Evolutionary conservation across 2,113 vertebrate genomes (phyloP).

Genomic region (Zosterops hypoxanthus): DNA sequence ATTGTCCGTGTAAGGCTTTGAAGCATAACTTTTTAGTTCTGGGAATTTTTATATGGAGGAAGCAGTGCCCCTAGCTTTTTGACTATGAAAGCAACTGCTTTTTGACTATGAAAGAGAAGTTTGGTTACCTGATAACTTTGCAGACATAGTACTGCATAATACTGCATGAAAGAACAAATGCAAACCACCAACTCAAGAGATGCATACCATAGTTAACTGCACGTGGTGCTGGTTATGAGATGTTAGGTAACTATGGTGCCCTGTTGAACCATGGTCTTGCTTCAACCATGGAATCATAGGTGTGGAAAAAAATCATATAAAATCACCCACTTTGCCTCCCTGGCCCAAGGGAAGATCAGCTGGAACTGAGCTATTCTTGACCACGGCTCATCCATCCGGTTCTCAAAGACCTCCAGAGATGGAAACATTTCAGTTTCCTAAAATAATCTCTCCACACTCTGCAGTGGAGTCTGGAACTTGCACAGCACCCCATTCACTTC

Average conservation of each 20-base stretch:
- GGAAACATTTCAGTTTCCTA: neutral
- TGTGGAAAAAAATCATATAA: neutral
- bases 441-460: neutral
- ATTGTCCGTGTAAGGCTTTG: neutral
- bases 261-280: neutral
- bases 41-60: neutral
- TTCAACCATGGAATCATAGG: neutral
- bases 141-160: neutral
- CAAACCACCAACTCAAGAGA: neutral
- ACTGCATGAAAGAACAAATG: neutral
- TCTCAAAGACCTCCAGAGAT: neutral
- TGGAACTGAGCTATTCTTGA: conserved; percentile 12
- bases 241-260: neutral
- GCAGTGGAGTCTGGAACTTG: neutral
- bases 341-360: neutral
- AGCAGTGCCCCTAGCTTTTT: neutral
- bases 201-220: neutral
- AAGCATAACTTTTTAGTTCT: neutral
- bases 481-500: neutral
- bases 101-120: neutral
- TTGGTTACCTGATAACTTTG: neutral
- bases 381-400: neutral
- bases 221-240: neutral
- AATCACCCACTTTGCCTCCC: neutral
- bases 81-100: neutral